Evolutionary conservation across 2,113 vertebrate genomes (phyloP).

Genomic region (Periophthalmodon schlosseri): DNA sequence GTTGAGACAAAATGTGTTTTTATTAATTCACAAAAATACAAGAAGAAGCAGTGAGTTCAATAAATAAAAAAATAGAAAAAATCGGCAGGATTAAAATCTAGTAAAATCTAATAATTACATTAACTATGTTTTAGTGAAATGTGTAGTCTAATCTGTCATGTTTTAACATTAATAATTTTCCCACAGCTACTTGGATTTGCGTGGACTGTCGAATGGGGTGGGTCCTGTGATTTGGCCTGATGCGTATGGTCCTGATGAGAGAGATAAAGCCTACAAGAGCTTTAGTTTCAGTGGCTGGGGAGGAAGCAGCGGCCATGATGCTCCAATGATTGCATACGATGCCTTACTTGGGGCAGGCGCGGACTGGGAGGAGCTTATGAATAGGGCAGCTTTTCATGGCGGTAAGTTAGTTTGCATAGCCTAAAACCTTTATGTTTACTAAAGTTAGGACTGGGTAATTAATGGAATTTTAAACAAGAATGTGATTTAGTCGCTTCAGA

Average conservation of each 20-base stretch:
- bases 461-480: too few relatives aligned
- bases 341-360: constrained; percentile 73
- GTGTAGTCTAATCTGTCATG: too few relatives aligned
- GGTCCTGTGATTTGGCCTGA: constrained; percentile 71
- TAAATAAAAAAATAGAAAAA: too few relatives aligned
- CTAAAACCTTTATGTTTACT: not conserved
- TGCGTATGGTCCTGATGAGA: constrained; percentile 68
- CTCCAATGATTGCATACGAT: constrained; percentile 86
- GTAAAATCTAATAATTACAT: too few relatives aligned
- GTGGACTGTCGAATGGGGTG: constrained; percentile 73
- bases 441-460: too few relatives aligned
- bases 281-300: constrained; percentile 82
- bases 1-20: too few relatives aligned
- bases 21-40: too few relatives aligned
- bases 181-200: constrained; percentile 78
- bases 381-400: constrained; percentile 78
- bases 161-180: not conserved
- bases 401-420: constrained; percentile 55
- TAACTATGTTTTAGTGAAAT: too few relatives aligned
- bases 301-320: constrained; percentile 83
- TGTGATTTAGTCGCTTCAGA: too few relatives aligned
- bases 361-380: constrained; percentile 82
- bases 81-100: too few relatives aligned
- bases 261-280: constrained; percentile 75
- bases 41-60: too few relatives aligned